These are phyloP conservation scores for Drosophila mayaguana DNA, from an alignment of 2,888 invertebrate genomes.

Conservation along the genomic window DNA sequence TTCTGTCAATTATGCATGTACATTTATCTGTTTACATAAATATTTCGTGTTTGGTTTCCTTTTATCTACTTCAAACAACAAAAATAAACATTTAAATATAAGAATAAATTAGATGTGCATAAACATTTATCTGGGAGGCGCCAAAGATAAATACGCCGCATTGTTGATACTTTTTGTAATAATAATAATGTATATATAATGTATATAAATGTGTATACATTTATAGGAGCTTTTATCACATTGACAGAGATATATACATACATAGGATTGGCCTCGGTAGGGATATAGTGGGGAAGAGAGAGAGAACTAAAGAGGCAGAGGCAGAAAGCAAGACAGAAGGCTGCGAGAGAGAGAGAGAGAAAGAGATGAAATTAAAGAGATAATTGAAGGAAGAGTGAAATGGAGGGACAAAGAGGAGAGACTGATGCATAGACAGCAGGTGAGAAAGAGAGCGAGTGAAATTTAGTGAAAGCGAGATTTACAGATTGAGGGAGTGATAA, in stretches of 20 bases:
- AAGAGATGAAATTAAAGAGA: too few species aligned
- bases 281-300: not conserved
- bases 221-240: conserved; percentile 1
- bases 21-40: not conserved
- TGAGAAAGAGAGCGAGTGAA: too few species aligned
- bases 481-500: too few species aligned
- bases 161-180: not conserved
- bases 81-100: conserved; percentile 12
- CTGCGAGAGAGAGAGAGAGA: not conserved
- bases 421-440: too few species aligned
- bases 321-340: not conserved
- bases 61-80: conserved; percentile 13
- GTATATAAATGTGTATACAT: not conserved
- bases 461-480: too few species aligned
- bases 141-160: conserved; percentile 6
- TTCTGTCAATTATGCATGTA: not conserved
- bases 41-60: conserved; percentile 2
- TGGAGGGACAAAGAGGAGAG: too few species aligned
- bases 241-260: not conserved
- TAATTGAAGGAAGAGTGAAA: too few species aligned
- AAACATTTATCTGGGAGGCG: conserved; percentile 11
- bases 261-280: not conserved
- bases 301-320: not conserved
- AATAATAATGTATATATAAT: not conserved
- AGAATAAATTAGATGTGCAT: not conserved